Conservation (phyloP, 2,797 vertebrate genomes). For the Anguilla marmorata region DNA sequence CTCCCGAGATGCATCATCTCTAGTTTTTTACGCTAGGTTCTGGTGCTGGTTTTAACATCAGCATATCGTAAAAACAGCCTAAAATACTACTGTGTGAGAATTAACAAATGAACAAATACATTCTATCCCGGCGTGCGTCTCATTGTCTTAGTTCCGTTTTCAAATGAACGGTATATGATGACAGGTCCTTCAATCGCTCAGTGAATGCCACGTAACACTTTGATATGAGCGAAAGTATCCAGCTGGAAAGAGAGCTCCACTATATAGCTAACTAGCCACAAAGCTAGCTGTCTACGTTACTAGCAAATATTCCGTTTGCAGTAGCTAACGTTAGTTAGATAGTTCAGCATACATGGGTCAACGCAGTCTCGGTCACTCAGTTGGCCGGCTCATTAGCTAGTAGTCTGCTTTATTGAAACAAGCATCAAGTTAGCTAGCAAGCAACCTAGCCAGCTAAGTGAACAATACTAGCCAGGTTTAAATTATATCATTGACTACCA, state of each 20-base stretch:
- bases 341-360: not conserved
- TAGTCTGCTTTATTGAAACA: not conserved
- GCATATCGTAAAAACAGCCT: not conserved
- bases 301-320: not conserved
- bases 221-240: constrained; percentile 58
- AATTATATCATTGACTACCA: not conserved
- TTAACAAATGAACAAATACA: not conserved
- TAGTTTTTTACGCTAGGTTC: not conserved
- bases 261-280: not conserved
- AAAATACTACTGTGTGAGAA: constrained; percentile 12
- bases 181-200: constrained; percentile 61
- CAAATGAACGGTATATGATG: constrained; percentile 45
- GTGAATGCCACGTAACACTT: constrained; percentile 81
- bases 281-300: not conserved
- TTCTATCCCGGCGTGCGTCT: not conserved
- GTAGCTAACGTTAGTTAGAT: not conserved
- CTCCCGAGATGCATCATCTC: constrained; percentile 53
- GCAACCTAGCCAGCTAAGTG: not conserved
- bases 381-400: not conserved
- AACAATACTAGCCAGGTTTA: not conserved
- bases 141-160: constrained; percentile 33
- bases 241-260: constrained; percentile 38
- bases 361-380: not conserved
- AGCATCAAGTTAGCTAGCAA: constrained; percentile 1
- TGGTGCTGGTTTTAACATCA: constrained; percentile 42